phyloP scores from a whole-genome alignment of 2,797 vertebrate genomes.

The Phataginus tetradactyla region DNA sequence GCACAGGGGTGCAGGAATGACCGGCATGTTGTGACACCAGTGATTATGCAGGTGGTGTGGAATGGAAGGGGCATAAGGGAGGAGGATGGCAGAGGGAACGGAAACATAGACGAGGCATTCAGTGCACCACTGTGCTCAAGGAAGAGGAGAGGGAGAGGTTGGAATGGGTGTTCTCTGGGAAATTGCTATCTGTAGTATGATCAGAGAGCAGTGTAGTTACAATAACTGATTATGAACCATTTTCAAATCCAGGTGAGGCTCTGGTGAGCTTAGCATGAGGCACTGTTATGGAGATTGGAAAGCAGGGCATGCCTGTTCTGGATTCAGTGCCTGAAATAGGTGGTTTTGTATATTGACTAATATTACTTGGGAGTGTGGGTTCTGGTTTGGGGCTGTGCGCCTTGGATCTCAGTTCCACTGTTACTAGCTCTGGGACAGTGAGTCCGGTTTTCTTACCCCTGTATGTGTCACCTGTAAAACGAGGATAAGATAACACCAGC shows the following conservation, averaged over 20 bases:
- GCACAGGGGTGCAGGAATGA: neutral
- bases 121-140: accelerated
- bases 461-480: neutral
- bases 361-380: neutral
- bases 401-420: neutral
- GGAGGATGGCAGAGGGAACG: neutral
- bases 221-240: neutral
- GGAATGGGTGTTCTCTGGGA: neutral
- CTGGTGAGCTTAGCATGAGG: neutral
- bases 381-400: neutral
- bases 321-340: neutral
- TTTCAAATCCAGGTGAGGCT: neutral
- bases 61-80: neutral
- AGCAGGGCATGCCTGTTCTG: neutral
- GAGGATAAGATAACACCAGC: neutral
- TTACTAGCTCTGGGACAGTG: neutral
- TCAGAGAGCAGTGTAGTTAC: too few species aligned
- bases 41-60: neutral
- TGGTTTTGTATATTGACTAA: neutral
- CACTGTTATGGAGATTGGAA: neutral
- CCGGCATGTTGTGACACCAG: accelerated
- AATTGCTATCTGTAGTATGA: neutral
- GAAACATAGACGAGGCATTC: neutral
- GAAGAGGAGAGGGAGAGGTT: neutral
- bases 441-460: neutral